A percentile compares a stretch with the other conserved stretches of the same genome.
Evolutionary conservation across 1,140 invertebrate species (phyloP).

Genomic region (Pararge aegeria): DNA sequence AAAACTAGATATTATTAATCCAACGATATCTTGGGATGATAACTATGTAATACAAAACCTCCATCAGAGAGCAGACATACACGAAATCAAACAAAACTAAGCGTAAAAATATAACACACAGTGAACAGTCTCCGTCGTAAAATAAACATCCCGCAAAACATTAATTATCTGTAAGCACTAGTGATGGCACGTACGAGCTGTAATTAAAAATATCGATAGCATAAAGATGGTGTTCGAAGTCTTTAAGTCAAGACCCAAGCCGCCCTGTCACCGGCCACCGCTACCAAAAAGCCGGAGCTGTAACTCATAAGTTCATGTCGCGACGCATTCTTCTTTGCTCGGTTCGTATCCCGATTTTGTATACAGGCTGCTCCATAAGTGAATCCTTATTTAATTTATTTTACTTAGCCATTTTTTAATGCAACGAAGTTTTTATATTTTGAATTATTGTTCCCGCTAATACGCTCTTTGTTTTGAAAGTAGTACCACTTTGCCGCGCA

Average conservation of each 20-base stretch:
- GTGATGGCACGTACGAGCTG: neutral
- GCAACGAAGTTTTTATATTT: too few species aligned
- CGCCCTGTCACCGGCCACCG: constrained; percentile 43
- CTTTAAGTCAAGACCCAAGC: constrained; percentile 32
- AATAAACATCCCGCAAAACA: neutral
- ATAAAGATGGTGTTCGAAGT: constrained; percentile 1
- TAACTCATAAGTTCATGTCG: constrained; percentile 75
- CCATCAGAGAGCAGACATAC: too few species aligned
- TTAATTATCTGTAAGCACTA: neutral
- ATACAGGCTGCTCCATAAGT: constrained; percentile 40
- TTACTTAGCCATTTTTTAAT: neutral
- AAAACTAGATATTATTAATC: too few species aligned
- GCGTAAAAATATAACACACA: neutral
- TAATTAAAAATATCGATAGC: constrained; percentile 27
- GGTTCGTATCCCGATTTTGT: constrained; percentile 42
- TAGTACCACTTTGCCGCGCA: too few species aligned
- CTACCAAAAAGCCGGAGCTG: constrained; percentile 50
- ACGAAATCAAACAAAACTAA: too few species aligned
- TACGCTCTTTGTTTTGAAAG: too few species aligned
- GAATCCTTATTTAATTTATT: neutral
- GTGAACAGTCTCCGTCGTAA: neutral
- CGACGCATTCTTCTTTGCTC: constrained; percentile 57
- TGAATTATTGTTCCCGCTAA: too few species aligned
- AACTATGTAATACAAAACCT: too few species aligned
- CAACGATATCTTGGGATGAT: too few species aligned